Percentiles rank a stretch among this genome's conserved stretches.
Evolutionary conservation across 2,113 vertebrate genomes (phyloP).

Genomic region (Lonchura striata): DNA sequence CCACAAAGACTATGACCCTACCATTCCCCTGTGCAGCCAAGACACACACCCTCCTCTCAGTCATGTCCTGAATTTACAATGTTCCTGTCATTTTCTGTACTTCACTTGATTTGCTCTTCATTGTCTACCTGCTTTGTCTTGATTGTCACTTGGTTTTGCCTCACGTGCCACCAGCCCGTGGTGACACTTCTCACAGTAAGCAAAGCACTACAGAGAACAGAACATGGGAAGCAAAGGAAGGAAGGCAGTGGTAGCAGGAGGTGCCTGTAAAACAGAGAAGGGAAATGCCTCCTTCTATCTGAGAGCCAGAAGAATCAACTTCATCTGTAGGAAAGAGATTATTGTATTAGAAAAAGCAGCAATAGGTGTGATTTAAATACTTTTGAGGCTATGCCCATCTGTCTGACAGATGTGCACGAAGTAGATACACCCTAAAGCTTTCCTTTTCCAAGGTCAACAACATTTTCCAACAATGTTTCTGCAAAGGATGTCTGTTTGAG

Average conservation of each 20-base stretch:
- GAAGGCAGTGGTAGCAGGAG: background rate
- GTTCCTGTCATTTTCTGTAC: background rate
- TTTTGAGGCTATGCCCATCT: background rate
- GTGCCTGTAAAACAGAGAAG: background rate
- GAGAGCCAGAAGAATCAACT: background rate
- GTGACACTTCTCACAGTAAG: accelerated
- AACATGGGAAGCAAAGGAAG: background rate
- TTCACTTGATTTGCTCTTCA: background rate
- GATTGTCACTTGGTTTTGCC: background rate
- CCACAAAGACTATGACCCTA: background rate
- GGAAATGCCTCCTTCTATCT: background rate
- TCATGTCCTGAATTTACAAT: background rate
- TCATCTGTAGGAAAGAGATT: background rate
- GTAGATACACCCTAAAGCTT: background rate
- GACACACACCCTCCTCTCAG: background rate
- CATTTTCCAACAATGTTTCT: background rate
- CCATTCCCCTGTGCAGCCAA: background rate
- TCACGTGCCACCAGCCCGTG: accelerated
- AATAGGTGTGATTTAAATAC: background rate
- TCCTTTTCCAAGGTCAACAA: background rate
- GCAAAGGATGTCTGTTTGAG: constrained; percentile 40
- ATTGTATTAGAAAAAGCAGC: background rate
- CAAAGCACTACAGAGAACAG: background rate
- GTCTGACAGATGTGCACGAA: background rate
- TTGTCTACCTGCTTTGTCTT: background rate